These are phyloP conservation scores for Odontocolon sp. DNA, from an alignment of 2,888 invertebrate species.

Conservation along the genomic window DNA sequence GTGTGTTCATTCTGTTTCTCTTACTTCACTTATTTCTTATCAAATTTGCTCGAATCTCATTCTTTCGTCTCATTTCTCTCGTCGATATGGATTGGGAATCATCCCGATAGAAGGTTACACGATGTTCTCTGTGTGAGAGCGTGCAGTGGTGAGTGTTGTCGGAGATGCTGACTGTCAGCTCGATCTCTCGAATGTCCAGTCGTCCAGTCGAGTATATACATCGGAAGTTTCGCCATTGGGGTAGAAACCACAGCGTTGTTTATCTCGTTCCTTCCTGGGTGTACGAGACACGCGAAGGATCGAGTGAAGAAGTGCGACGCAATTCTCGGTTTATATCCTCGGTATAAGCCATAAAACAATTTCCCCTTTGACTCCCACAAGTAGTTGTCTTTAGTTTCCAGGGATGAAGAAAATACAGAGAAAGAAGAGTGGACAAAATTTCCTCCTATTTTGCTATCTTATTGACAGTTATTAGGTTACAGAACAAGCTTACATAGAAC, in stretches of 20 bases:
- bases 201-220: not conserved
- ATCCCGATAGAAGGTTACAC: conserved; percentile 38
- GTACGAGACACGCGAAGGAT: conserved; percentile 7
- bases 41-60: conserved; percentile 44
- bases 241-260: conserved; percentile 26
- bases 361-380: conserved; percentile 22
- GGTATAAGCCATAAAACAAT: conserved; percentile 20
- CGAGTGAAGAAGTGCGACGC: conserved; percentile 17
- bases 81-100: conserved; percentile 3
- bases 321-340: conserved; percentile 29
- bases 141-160: conserved; percentile 1
- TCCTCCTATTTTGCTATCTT: not conserved
- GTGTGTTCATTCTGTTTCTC: not conserved
- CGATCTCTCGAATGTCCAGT: conserved; percentile 1
- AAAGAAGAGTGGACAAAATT: not conserved
- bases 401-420: not conserved
- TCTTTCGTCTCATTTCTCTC: conserved; percentile 25
- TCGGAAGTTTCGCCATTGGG: not conserved
- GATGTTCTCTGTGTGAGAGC: not conserved
- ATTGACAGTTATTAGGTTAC: not conserved
- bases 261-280: conserved; percentile 5
- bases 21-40: conserved; percentile 24
- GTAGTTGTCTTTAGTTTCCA: not conserved
- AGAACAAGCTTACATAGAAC: not conserved
- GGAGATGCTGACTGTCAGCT: conserved; percentile 16